These are phyloP conservation scores for Dipus sagitta DNA, from an alignment of 2,797 vertebrate genomes.

Conservation along the genomic window DNA sequence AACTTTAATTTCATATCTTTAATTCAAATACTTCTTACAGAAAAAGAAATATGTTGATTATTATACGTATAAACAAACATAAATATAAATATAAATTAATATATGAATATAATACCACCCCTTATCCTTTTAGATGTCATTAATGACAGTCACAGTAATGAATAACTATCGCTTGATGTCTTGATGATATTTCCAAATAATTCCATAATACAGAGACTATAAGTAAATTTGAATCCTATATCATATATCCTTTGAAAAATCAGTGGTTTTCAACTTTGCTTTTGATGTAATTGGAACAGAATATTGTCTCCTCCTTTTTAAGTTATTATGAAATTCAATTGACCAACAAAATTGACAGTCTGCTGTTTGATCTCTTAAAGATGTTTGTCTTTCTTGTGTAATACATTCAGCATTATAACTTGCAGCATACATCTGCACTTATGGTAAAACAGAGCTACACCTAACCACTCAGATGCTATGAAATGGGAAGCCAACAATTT, in stretches of 20 bases:
- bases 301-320: too few species aligned
- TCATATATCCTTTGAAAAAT: not conserved
- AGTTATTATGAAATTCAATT: too few species aligned
- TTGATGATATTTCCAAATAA: not conserved
- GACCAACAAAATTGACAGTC: too few species aligned
- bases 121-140: not conserved
- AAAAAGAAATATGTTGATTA: too few species aligned
- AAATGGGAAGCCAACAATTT: not conserved
- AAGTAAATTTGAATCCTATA: not conserved
- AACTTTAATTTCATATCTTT: not conserved
- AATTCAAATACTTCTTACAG: not conserved
- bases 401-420: too few species aligned
- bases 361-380: too few species aligned
- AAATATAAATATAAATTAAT: too few species aligned
- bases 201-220: not conserved
- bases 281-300: not conserved
- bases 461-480: not conserved
- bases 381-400: too few species aligned
- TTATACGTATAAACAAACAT: too few species aligned
- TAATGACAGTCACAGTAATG: not conserved
- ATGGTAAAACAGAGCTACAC: too few species aligned
- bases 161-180: not conserved
- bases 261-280: constrained; percentile 27
- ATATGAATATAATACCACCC: too few species aligned
- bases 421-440: too few species aligned